Base-by-base conservation (phyloP, 2,113 vertebrate genomes). In the Pachyramphus minor region DNA sequence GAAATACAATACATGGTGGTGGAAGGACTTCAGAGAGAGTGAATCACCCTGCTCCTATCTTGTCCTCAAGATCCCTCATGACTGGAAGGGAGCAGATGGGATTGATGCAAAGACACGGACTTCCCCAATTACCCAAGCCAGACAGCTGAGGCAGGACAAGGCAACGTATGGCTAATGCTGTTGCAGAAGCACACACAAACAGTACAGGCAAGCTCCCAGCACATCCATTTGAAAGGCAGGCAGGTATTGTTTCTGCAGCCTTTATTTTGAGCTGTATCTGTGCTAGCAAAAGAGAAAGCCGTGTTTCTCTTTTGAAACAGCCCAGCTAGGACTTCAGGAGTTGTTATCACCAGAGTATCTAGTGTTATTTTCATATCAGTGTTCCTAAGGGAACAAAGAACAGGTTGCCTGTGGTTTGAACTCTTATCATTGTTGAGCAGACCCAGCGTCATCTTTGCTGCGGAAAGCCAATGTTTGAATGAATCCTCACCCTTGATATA, bases 321-420 rank as follows among this genome's bases (percentile, higher is more conserved):
- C 60, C 60, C 35, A 72, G 14, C 28, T 58, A 90, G 56, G 77
- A 31, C 12, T 52, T 60, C 66, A 82, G 49, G 41, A 81, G 33
- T 84, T 89, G 35, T 89, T 92, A 90, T 78, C 62, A 71, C 27
- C 21, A 23, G 35, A 16, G 22, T 75, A 90, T 90, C 86, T 84
- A 63, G 63, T 24, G 11, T 84, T 71, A 74, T 91, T 87, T 79
- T 95, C 55, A 13, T 90, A 74, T 42, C 60, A 52, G 39, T 52
- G 60, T 89, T 84, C 64, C 91, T 81, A 90, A 92, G 75, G 84
- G 69, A 94, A 41, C 91, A 75, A 21, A 90, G 84, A 41, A 84
- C 41, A 82, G 41, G 60, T 49, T 89, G 80, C 52, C 28, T 4
- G 8, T 5, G 37, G 44, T 60, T 91, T 87, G 89, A 92, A 81